Percentiles rank a stretch among this genome's conserved stretches.
Conservation (phyloP, 2,797 vertebrate genomes). For the Philypnodon macrostomus region DNA sequence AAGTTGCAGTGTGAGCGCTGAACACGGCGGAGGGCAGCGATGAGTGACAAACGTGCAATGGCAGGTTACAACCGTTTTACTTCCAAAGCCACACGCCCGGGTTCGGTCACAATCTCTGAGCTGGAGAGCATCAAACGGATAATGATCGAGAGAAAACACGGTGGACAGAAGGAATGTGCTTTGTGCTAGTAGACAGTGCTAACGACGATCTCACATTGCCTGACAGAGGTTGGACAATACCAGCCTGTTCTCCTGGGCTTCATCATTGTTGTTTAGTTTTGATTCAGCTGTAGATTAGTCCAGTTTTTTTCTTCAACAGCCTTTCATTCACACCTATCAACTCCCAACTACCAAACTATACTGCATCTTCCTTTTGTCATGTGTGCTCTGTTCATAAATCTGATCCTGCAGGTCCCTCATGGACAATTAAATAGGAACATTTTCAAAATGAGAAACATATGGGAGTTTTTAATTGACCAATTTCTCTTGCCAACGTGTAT, state of each 20-base stretch:
- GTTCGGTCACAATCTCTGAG: conserved; percentile 8
- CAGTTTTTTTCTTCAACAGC: no score
- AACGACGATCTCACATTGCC: conserved; percentile 1
- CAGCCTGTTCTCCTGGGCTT: no score
- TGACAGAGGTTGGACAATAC: background rate
- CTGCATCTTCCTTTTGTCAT: conserved; percentile 29
- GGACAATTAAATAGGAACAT: conserved; percentile 77
- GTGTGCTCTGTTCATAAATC: conserved; percentile 37
- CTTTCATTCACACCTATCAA: no score
- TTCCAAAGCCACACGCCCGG: conserved; percentile 16
- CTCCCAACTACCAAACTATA: conserved; percentile 9
- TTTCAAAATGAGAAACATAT: conserved; percentile 81
- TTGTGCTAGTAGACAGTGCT: conserved; percentile 1
- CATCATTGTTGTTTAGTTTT: no score
- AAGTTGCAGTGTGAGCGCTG: conserved; percentile 33
- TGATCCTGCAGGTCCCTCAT: conserved; percentile 60
- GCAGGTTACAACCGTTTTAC: conserved; percentile 34
- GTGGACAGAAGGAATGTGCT: conserved; percentile 7
- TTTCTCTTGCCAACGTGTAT: conserved; percentile 76
- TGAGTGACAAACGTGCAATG: conserved; percentile 27
- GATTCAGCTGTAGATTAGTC: no score
- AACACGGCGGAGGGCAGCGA: conserved; percentile 36
- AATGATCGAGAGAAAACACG: conserved; percentile 23
- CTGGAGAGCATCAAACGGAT: conserved; percentile 20
- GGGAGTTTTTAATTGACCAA: conserved; percentile 79